These are phyloP conservation scores for Mandrillus leucophaeus DNA, from an alignment of 2,113 vertebrate species.

Conservation along the genomic window DNA sequence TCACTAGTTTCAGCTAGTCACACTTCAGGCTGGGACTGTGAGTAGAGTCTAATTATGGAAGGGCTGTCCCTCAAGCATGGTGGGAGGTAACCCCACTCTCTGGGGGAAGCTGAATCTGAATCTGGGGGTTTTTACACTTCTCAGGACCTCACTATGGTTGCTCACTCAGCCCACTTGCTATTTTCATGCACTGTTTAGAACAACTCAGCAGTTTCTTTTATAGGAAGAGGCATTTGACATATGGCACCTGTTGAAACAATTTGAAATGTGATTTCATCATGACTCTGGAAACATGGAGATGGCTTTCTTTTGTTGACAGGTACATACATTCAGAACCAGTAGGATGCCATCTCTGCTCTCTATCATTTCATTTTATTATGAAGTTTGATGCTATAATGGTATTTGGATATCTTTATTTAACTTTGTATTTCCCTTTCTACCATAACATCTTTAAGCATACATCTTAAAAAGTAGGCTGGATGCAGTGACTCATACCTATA, in stretches of 20 bases:
- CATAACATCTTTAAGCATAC: background rate
- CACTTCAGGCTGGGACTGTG: background rate
- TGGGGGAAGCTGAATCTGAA: background rate
- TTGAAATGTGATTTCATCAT: background rate
- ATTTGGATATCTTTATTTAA: background rate
- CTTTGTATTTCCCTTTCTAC: background rate
- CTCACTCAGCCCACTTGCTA: background rate
- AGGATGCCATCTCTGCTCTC: background rate
- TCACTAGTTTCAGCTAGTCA: background rate
- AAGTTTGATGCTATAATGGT: background rate
- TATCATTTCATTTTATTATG: background rate
- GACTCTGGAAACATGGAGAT: background rate
- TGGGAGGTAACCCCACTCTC: background rate
- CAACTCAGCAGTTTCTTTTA: background rate
- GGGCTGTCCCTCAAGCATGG: background rate
- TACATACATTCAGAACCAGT: background rate
- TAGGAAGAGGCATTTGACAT: background rate
- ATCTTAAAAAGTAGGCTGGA: background rate
- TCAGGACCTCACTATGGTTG: background rate
- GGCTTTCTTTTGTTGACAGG: background rate
- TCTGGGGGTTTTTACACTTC: background rate
- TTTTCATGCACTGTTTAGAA: background rate
- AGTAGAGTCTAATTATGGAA: background rate
- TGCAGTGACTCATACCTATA: no score
- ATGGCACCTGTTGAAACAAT: background rate